A percentile compares a stretch with the other conserved stretches of the same genome.
Evolutionary conservation across 92 coral and sea anemone species (phyloP).

Genomic region (Porites rus): DNA sequence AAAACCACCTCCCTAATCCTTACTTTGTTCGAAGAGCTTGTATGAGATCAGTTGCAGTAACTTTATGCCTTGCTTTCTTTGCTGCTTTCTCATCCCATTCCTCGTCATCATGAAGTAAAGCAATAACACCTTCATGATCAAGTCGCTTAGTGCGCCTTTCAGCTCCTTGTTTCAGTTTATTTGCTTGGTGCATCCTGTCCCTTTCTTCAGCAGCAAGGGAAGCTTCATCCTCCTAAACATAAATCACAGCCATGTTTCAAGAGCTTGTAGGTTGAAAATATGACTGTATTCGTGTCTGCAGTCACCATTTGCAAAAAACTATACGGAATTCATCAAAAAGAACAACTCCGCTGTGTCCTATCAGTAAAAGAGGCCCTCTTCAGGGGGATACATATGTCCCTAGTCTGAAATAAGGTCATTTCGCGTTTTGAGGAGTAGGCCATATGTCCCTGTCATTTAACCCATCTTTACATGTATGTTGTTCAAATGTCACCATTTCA

Average conservation of each 20-base stretch:
- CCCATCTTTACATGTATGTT: too few relatives aligned
- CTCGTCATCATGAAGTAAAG: conserved; percentile 91
- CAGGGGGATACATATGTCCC: too few relatives aligned
- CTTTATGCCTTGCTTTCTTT: conserved; percentile 83
- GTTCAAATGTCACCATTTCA: too few relatives aligned
- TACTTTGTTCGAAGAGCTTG: conserved; percentile 91
- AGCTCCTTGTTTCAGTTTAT: conserved; percentile 81
- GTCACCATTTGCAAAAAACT: too few relatives aligned
- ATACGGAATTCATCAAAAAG: too few relatives aligned
- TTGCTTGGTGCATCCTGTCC: conserved; percentile 71
- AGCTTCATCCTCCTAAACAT: conserved; percentile 84
- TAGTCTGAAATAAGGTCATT: too few relatives aligned
- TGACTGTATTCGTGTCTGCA: too few relatives aligned
- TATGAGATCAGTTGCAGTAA: conserved; percentile 90
- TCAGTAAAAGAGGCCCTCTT: too few relatives aligned
- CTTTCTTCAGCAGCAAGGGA: conserved; percentile 84
- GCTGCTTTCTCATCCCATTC: conserved; percentile 87
- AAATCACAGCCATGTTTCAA: not conserved
- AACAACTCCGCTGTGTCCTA: too few relatives aligned
- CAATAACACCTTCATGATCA: conserved; percentile 91
- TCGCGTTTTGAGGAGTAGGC: too few relatives aligned
- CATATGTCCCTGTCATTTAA: too few relatives aligned
- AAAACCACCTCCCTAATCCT: conserved; percentile 10
- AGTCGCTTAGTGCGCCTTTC: conserved; percentile 82
- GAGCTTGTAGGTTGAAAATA: too few relatives aligned